Percentiles rank a stretch among this genome's conserved stretches.
These are phyloP conservation scores for Accipiter virgatus DNA, from an alignment of 2,113 vertebrate genomes.

Conservation along the genomic window DNA sequence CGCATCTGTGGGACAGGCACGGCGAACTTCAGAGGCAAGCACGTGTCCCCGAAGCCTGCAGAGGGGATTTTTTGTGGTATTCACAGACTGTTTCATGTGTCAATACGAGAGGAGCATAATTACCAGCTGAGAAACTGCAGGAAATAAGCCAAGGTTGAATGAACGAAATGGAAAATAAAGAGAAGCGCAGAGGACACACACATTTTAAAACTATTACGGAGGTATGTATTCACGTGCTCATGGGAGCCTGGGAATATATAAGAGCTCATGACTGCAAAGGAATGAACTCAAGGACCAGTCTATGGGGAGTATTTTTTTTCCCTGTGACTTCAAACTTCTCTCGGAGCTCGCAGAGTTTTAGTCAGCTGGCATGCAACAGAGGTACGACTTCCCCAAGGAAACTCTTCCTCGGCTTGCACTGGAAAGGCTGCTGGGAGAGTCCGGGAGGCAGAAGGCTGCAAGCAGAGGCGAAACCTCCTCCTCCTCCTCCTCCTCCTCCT, in stretches of 20 bases:
- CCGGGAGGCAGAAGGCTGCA: conserved; percentile 18
- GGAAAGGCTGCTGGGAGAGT: conserved; percentile 48
- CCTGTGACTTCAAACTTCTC: conserved; percentile 67
- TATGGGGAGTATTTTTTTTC: conserved; percentile 44
- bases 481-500: conserved; percentile 2
- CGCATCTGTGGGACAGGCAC: neutral
- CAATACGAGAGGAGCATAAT: neutral
- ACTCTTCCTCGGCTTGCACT: conserved; percentile 31
- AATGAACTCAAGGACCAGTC: conserved; percentile 50
- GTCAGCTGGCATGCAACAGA: conserved; percentile 64
- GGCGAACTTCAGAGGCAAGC: neutral
- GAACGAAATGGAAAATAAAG: conserved; percentile 44
- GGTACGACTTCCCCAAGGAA: conserved; percentile 56
- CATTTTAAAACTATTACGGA: conserved; percentile 53
- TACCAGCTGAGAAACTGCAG: conserved; percentile 51
- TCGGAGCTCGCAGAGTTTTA: conserved; percentile 44
- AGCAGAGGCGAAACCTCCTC: conserved; percentile 3
- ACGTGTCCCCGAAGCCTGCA: neutral
- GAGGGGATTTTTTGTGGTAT: conserved; percentile 32
- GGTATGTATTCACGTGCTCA: conserved; percentile 28
- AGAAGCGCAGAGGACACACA: conserved; percentile 10
- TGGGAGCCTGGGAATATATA: conserved; percentile 49
- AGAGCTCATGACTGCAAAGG: conserved; percentile 45
- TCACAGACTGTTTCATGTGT: conserved; percentile 21
- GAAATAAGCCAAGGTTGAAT: conserved; percentile 43